Evolutionary conservation across 2,888 invertebrate species (phyloP), one percentile per base, ranked within the genome.

Genomic region (Neoaliturus tenellus): DNA sequence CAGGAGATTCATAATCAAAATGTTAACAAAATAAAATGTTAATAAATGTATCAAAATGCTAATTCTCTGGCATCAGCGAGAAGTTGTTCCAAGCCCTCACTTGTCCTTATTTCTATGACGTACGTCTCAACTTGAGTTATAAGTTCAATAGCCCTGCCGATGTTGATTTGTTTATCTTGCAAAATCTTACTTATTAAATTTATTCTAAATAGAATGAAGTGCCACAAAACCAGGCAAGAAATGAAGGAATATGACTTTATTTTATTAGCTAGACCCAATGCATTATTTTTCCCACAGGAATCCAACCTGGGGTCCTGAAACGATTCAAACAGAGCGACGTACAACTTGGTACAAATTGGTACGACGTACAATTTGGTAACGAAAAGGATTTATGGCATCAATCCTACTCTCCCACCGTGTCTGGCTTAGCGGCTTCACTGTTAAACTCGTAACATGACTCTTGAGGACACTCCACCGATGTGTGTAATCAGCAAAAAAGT

Each of bases 361-460:
- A 39, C 39, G 12, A 39, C 39, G 5, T 12, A 39, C 48, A 25
- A 80, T 51, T 17, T 80, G 35, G 35, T 80, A 80, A 6, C 80
- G 6, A 25, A 80, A 10, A 12, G 80, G 80, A 14, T 28, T n/a
- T 20, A 80, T 10, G 14, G 80, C 80, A 48, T 48, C 80, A 25
- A 80, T 80, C 31, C 80, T 80, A 14, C 58, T 58, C 20, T 55
- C 80, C 80, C 58, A 80, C 14, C 80, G 80, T n/a, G 80, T 80
- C 5, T 80, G 28, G 41, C 58, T 80, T 25, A 80, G 25, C 10
- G 55, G 80, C 31, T 80, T 80, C 3, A 80, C 55, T 20, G 80
- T 80, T 17, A 58, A 48, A 48, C 48, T 48, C 17, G 39, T 5
- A 48, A 48, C 48, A 48, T 58, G 51, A 23, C 17, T 80, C 8